Evolutionary conservation across 2,113 vertebrate species (phyloP).

Genomic region (Rhadina sibilatrix): DNA sequence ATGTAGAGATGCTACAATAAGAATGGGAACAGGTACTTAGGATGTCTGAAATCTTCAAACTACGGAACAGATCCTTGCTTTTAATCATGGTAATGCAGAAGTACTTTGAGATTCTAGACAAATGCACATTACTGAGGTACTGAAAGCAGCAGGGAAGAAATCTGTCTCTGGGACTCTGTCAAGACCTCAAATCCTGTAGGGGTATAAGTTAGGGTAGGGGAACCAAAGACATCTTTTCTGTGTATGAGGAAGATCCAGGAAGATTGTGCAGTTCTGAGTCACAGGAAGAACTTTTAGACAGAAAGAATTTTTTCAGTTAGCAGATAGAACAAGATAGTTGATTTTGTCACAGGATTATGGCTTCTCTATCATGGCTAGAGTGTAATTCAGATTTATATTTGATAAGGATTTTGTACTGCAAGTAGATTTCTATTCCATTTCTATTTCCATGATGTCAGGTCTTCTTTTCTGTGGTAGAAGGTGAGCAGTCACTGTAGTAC

Average conservation of each 20-base stretch:
- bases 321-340: neutral
- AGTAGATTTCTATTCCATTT: neutral
- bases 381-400: neutral
- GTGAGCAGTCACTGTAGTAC: neutral
- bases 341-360: neutral
- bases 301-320: neutral
- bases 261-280: neutral
- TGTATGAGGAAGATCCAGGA: neutral
- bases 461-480: neutral
- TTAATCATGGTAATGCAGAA: neutral
- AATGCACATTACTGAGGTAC: neutral
- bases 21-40: fast-evolving
- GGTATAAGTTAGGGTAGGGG: neutral
- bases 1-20: neutral
- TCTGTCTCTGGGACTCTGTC: neutral
- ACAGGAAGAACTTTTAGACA: neutral
- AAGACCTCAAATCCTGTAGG: neutral
- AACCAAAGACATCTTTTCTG: neutral
- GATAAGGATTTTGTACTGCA: neutral
- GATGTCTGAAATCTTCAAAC: neutral
- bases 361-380: neutral
- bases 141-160: neutral
- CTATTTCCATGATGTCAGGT: neutral
- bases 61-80: neutral
- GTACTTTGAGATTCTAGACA: neutral